A percentile compares a stretch with the other conserved stretches of the same genome.
Evolutionary conservation across 2,797 vertebrate species (phyloP).

Genomic region (Cuniculus paca): DNA sequence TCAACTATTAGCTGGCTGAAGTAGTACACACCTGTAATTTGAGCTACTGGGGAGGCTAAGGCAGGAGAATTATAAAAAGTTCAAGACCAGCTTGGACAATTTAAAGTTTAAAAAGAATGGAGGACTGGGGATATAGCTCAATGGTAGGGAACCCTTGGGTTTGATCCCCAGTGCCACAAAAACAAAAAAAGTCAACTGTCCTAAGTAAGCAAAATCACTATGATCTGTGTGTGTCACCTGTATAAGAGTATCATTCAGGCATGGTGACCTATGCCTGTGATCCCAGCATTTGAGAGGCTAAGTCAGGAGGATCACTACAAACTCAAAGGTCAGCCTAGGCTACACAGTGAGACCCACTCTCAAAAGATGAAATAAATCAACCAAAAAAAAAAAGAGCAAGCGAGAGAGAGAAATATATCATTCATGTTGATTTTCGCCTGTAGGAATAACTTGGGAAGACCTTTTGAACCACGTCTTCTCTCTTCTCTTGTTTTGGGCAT

Average conservation of each 20-base stretch:
- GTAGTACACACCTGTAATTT: not conserved
- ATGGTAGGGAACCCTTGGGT: not conserved
- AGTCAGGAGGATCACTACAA: not conserved
- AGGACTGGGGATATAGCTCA: not conserved
- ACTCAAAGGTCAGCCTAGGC: not conserved
- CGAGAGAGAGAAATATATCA: no score
- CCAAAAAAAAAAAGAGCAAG: not conserved
- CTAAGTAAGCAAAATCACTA: not conserved
- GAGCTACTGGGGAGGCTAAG: not conserved
- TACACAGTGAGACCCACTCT: not conserved
- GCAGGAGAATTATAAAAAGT: not conserved
- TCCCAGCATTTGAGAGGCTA: not conserved
- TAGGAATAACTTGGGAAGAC: not conserved
- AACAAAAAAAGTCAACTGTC: not conserved
- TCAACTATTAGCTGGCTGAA: not conserved
- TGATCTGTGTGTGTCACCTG: not conserved
- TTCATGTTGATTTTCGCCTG: not conserved
- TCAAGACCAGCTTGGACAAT: not conserved
- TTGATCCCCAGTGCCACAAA: not conserved
- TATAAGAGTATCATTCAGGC: not conserved
- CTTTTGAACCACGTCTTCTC: not conserved
- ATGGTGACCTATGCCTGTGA: not conserved
- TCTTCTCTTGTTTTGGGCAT: slow-evolving; percentile 22
- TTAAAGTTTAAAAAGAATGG: not conserved
- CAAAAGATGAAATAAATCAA: not conserved